These are phyloP conservation scores for Phlogophora meticulosa DNA, from an alignment of 2,888 invertebrate species.

Conservation along the genomic window DNA sequence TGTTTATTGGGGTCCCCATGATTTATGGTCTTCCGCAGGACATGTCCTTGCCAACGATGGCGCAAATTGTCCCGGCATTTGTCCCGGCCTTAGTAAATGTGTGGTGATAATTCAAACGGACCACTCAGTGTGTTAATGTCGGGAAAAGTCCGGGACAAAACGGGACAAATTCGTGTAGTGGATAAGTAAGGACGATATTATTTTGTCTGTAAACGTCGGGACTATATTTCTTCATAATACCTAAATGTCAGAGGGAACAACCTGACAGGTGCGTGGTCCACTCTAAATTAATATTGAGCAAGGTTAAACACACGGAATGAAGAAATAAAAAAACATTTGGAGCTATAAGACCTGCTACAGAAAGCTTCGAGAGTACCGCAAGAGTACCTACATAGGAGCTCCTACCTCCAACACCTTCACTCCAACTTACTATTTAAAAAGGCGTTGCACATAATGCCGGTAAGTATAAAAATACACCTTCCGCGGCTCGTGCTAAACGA, in stretches of 20 bases:
- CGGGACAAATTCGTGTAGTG: conserved; percentile 62
- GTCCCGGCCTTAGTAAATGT: conserved; percentile 78
- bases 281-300: background rate
- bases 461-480: conserved; percentile 51
- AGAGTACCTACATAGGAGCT: background rate
- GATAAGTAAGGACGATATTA: conserved; percentile 60
- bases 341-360: no score
- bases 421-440: conserved; percentile 30
- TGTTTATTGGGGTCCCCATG: conserved; percentile 81
- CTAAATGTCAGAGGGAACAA: conserved; percentile 19
- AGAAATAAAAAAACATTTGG: background rate
- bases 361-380: background rate
- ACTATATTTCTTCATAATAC: conserved; percentile 41
- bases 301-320: background rate
- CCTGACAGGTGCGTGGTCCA: background rate
- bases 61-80: conserved; percentile 80
- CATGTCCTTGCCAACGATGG: conserved; percentile 75
- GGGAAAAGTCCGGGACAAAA: conserved; percentile 66
- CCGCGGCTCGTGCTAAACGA: conserved; percentile 56
- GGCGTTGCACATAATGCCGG: conserved; percentile 36
- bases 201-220: conserved; percentile 23
- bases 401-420: conserved; percentile 2
- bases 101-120: conserved; percentile 77
- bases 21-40: conserved; percentile 76
- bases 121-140: conserved; percentile 72